Base-by-base conservation (phyloP, 2,888 invertebrate genomes). In the Perdita meconis region DNA sequence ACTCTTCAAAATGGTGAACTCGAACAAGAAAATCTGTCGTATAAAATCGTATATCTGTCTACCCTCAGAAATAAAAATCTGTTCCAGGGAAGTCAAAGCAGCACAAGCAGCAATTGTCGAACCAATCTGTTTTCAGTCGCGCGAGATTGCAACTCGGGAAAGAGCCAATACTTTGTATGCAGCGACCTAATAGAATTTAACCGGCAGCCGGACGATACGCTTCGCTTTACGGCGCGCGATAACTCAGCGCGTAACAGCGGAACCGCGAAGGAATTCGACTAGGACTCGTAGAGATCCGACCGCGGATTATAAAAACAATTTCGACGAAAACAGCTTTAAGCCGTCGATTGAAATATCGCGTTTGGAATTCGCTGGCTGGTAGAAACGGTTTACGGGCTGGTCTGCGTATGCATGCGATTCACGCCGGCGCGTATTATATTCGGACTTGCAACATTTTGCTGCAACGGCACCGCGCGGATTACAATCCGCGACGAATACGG, bases 141-240 rank as follows among this genome's bases (percentile, higher is more conserved):
- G 36, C 36, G 16, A 24, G 22, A 6, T n/a, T 5, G 36, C 22
- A 30, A n/a, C 8, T 12, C 36, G 34, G 19, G 19, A n/a, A 36
- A 19, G 55, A 55, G 36, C 19, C 55, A 13, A 55, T 30, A 22
- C 10, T 50, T 63, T 47, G 50, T 50, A 63, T 26, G 50, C 50
- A 22, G n/a, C 47, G 22, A 47, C 47, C 47, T n/a, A 22, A 16
- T 16, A n/a, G 30, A 40, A 47, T 59, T 55, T 16, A 64, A 74
- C 44, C 24, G 19, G 5, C 12, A 19, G 19, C 44, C 51, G 10
- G 34, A 12, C 36, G 64, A 53, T 44, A 38, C 66, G 61, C 66
- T 47, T 26, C 66, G 63, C 26, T 73, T 73, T 73, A 65, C 74
- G 74, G 57, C 34, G 0, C 24, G 12, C 65, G 63, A 63, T 71